A percentile compares a stretch with the other conserved stretches of the same genome.
These are phyloP conservation scores for Distichodus sexfasciatus DNA, from an alignment of 2,797 vertebrate species.

Conservation along the genomic window DNA sequence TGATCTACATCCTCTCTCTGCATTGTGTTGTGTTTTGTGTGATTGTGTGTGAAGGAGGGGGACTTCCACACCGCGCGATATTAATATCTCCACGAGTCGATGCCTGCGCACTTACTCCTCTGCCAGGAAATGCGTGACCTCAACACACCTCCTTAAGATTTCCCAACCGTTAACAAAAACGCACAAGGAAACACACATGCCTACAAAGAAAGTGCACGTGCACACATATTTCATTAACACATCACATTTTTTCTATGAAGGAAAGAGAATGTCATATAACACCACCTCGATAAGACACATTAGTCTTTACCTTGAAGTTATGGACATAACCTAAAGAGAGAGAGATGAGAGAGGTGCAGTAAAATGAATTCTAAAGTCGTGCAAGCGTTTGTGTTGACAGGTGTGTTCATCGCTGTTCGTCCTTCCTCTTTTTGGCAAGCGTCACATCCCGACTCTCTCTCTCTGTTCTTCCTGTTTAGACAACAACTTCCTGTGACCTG, in stretches of 20 bases:
- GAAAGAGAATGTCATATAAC: too few relatives aligned
- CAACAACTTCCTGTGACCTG: conserved; percentile 68
- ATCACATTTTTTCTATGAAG: too few relatives aligned
- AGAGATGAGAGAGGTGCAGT: too few relatives aligned
- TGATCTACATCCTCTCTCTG: conserved; percentile 32
- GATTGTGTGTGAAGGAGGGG: conserved; percentile 45
- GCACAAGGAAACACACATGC: not conserved
- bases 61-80: conserved; percentile 50
- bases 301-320: too few relatives aligned
- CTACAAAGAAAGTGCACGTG: conserved; percentile 4
- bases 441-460: conserved; percentile 47
- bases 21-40: conserved; percentile 37
- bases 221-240: not conserved
- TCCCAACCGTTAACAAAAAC: conserved; percentile 22
- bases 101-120: conserved; percentile 45
- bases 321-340: too few relatives aligned
- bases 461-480: conserved; percentile 73
- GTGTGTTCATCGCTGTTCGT: conserved; percentile 30
- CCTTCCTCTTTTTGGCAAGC: conserved; percentile 33
- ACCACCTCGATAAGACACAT: too few relatives aligned
- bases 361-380: too few relatives aligned
- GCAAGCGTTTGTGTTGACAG: too few relatives aligned
- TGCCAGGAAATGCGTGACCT: conserved; percentile 53
- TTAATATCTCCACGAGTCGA: conserved; percentile 47
- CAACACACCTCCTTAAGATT: conserved; percentile 40